Base-by-base conservation (phyloP, 2,797 vertebrate genomes). In the Varecia variegata region DNA sequence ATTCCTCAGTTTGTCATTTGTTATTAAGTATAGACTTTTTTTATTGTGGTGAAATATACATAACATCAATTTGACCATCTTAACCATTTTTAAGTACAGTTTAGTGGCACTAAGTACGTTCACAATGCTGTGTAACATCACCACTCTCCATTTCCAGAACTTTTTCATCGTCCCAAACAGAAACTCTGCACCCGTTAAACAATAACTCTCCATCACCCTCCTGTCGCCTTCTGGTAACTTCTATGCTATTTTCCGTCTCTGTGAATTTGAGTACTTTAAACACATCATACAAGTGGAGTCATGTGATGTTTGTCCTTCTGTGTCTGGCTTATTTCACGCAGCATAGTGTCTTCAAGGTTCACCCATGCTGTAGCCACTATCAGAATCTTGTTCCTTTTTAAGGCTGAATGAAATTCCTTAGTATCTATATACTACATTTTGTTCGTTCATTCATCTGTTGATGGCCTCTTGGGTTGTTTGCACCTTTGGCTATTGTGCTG, bases 361-460 rank as follows among this genome's bases (percentile, higher is more conserved):
- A 86, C 62, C 45, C 45, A n/a, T 50, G 27, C 54, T 54, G 38
- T 70, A 80, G 43, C 32, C 40, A 47, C 23, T 89, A 52, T 45
- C 56, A 93, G 93, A 79, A 87, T 89, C 58, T 30, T 23, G 25
- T 82, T 84, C 21, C 25, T 80, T 95, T 94, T 60, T 43, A 92
- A 92, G 45, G 17, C 45, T 47, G 56, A 25, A 38, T 79, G 13
- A 54, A 25, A 25, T 54, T n/a, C n/a, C n/a, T 15, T 35, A 54
- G 50, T 15, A 25, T 15, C n/a, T 79, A 4, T 54, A 38, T 15
- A 54, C 23, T 32, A 40, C 8, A 77, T 89, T 93, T 60, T 89
- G 40, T 65, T 92, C 90, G 74, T 76, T 91, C 62, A n/a, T 74
- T 35, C 50, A 38, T 79, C 56, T 80, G 12, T 81, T 89, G 65